phyloP scores from a whole-genome alignment of 2,888 invertebrate genomes.

The Pristionchus arcanus region DNA sequence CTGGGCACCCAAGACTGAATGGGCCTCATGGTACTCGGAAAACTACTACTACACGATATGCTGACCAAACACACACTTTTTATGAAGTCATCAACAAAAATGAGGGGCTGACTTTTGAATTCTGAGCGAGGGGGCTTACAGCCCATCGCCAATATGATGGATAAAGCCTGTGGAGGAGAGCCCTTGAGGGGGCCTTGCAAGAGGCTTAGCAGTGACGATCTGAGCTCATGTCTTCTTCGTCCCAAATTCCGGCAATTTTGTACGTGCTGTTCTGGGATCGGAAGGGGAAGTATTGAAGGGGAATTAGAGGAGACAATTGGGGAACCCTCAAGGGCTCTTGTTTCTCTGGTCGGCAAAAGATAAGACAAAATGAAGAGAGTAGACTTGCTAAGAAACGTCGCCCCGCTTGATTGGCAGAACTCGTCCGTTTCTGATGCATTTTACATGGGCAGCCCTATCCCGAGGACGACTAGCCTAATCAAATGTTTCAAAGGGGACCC shows the following conservation, averaged over 20 bases:
- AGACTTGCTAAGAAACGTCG: background rate
- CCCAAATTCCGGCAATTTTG: background rate
- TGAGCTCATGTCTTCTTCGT: constrained; percentile 10
- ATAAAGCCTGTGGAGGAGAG: background rate
- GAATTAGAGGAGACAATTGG: background rate
- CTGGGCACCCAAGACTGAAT: background rate
- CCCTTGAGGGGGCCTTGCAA: no score
- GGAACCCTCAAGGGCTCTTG: no score
- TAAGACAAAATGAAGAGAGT: background rate
- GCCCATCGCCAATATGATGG: background rate
- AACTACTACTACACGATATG: background rate
- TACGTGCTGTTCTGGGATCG: background rate
- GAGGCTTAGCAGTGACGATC: background rate
- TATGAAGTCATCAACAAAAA: background rate
- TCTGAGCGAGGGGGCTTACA: no score
- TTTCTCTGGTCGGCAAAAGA: background rate
- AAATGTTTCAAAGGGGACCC: background rate
- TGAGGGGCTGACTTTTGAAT: background rate
- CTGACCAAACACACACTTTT: background rate
- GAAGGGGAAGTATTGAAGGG: background rate
- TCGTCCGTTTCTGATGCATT: constrained; percentile 39
- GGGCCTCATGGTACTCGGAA: background rate
- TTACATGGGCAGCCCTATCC: background rate
- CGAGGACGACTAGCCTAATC: background rate
- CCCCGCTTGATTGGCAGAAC: constrained; percentile 22